Evolutionary conservation across 2,113 vertebrate species (phyloP), one percentile per base, ranked within the genome.

Genomic region (Globicephala melas): DNA sequence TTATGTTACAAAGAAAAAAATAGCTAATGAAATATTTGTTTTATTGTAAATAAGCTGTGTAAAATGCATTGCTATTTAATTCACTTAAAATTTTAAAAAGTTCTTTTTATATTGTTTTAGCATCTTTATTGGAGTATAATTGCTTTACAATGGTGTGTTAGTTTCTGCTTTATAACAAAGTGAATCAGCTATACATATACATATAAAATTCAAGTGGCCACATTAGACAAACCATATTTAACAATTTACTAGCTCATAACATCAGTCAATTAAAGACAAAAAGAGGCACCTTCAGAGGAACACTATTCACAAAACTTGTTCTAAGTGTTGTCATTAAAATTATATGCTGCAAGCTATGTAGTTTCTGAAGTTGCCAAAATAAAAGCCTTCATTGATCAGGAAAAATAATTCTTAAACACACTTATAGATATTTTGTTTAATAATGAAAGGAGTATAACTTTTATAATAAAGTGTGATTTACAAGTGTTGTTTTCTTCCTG

Each of bases 241-340:
- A 60, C 26, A 96, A 77, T 87, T 84, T 87, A 83, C 33, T 65
- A 82, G 8, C 10, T 96, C 6, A 86, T 50, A 67, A 17, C 14
- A 63, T 84, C 23, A 71, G 65, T 86, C 50, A 95, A 70, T 47
- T 92, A 91, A 85, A 95, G 65, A 68, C 26, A 50, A 65, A 96
- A 85, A 63, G 14, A 60, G 14, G 8, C 10, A 47, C 3, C 36
- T 82, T 65, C 33, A 79, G 60, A 93, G 41, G 6, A 71, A 82
- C 63, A 50, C 3, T 65, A 41, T 31, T 86, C n/a, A 92, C 8
- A 60, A 81, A 95, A 55, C 3, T 33, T 84, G 20, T 67, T 77
- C n/a, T 85, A 84, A 87, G 60, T 1, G 2, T 58, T 95, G 58
- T 76, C 21, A 81, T 60, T 76, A 86, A 86, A 95, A 76, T 93